Conservation (phyloP, 2,113 vertebrate genomes). For the Equus przewalskii region DNA sequence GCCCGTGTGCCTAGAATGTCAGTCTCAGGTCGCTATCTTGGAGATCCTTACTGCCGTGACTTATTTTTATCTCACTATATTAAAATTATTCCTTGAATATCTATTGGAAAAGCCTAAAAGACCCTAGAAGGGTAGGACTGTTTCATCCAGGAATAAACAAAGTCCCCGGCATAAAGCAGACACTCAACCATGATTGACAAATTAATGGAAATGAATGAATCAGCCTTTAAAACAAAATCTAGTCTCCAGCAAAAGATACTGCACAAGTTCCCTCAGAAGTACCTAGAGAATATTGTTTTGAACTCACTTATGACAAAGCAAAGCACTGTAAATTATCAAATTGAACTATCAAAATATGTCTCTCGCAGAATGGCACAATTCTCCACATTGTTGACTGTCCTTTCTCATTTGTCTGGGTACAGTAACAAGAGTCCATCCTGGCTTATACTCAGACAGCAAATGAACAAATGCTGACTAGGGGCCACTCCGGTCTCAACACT, state of each 20-base stretch:
- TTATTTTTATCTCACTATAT: neutral
- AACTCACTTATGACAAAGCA: constrained; percentile 22
- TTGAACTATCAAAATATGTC: constrained; percentile 18
- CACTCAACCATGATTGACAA: neutral
- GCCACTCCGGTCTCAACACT: neutral
- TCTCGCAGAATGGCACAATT: neutral
- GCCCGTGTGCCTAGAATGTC: neutral
- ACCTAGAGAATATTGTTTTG: neutral
- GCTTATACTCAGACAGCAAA: neutral
- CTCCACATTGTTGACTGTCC: neutral
- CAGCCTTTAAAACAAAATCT: neutral
- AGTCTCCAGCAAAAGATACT: constrained; percentile 27
- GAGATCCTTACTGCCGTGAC: neutral
- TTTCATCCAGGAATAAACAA: constrained; percentile 52
- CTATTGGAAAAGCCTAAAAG: constrained; percentile 3
- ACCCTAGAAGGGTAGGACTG: neutral
- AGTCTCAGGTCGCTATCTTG: neutral
- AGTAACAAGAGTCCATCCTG: neutral
- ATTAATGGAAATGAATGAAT: constrained; percentile 42
- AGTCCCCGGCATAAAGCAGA: constrained; percentile 3
- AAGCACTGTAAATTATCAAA: constrained; percentile 29
- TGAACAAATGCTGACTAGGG: neutral
- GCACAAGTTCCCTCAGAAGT: neutral
- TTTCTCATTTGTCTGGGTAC: neutral
- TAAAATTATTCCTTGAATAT: constrained; percentile 22